Evolutionary conservation across 2,797 vertebrate genomes (phyloP).

Genomic region (Scomberomorus guttatus): DNA sequence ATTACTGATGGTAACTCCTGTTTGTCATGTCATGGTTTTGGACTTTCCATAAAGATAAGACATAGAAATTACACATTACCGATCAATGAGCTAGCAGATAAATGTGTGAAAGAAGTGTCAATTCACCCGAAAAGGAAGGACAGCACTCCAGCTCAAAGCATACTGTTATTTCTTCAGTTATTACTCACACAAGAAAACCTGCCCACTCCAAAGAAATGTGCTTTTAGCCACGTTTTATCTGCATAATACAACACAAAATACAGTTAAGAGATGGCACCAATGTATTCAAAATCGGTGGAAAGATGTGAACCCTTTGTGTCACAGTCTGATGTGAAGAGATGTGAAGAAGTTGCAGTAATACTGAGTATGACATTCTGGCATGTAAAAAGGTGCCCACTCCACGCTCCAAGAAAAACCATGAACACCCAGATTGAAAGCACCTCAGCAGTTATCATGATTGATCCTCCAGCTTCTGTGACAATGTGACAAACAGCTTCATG

Average conservation of each 20-base stretch:
- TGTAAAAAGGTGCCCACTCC: not conserved
- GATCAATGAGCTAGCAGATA: not conserved
- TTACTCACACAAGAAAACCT: not conserved
- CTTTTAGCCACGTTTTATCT: not conserved
- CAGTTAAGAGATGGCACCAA: not conserved
- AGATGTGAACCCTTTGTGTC: too few species aligned
- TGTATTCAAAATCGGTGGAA: not conserved
- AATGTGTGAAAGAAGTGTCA: not conserved
- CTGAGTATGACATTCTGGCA: not conserved
- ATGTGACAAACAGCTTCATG: too few species aligned
- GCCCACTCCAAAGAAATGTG: not conserved
- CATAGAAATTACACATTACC: not conserved
- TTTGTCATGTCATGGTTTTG: not conserved
- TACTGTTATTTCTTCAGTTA: slow-evolving; percentile 1
- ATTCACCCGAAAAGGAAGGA: not conserved
- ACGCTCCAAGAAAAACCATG: not conserved
- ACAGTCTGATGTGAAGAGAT: not conserved
- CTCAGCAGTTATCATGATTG: not conserved
- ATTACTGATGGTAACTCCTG: not conserved
- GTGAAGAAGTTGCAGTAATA: not conserved
- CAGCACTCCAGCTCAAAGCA: not conserved
- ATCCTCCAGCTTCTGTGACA: not conserved
- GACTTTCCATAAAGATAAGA: not conserved
- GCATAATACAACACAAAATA: slow-evolving; percentile 1
- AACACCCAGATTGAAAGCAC: not conserved